phyloP scores from a whole-genome alignment of 2,888 invertebrate species.

The Micoletzkya japonica region DNA sequence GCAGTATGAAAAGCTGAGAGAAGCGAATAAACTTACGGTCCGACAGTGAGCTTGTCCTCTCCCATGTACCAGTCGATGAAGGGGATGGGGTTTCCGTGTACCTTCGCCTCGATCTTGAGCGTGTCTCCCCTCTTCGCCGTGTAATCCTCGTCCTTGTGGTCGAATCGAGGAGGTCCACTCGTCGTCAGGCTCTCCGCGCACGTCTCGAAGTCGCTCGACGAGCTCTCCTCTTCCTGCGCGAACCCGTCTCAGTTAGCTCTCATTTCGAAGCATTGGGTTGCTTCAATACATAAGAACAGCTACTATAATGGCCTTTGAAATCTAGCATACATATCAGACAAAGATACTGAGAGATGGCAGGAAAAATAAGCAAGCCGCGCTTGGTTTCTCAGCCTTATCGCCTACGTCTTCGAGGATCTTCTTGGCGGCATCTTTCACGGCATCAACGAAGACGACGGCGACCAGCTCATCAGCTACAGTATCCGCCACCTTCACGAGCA shows the following conservation, averaged over 20 bases:
- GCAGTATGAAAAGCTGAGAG: too few relatives aligned
- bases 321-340: too few relatives aligned
- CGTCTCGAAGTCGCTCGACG: slow-evolving; percentile 9
- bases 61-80: slow-evolving; percentile 48
- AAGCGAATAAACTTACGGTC: slow-evolving; percentile 33
- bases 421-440: slow-evolving; percentile 54
- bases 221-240: slow-evolving; percentile 10
- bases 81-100: slow-evolving; percentile 38
- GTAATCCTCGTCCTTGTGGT: slow-evolving; percentile 44
- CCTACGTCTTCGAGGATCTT: slow-evolving; percentile 35
- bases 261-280: too few relatives aligned
- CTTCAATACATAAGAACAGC: too few relatives aligned
- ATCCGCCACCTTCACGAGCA: slow-evolving; percentile 63
- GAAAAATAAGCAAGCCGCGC: too few relatives aligned
- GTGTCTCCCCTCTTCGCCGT: slow-evolving; percentile 43
- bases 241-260: too few relatives aligned
- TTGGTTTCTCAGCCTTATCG: slow-evolving; percentile 18
- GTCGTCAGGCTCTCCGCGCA: slow-evolving; percentile 3
- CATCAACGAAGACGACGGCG: slow-evolving; percentile 58
- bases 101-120: slow-evolving; percentile 42
- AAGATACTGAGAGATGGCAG: too few relatives aligned
- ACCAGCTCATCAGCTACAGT: slow-evolving; percentile 56
- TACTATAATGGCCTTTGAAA: too few relatives aligned
- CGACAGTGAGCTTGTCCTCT: slow-evolving; percentile 38
- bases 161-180: slow-evolving; percentile 32